Percentiles rank a stretch among this genome's conserved stretches.
Evolutionary conservation across 1,140 invertebrate genomes (phyloP).

Genomic region (Sesamia nonagrioides): DNA sequence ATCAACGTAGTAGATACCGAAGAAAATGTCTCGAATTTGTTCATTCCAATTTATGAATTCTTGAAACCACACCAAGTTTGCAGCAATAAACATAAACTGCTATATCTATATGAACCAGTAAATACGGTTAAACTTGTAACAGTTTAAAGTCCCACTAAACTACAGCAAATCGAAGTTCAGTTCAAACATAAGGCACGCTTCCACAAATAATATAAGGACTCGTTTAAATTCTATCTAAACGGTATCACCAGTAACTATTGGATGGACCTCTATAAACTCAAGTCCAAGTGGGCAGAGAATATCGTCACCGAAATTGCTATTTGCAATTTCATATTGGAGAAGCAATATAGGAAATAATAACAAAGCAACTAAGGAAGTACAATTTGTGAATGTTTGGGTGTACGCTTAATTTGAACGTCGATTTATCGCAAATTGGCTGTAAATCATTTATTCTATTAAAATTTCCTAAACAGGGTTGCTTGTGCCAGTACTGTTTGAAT

Average conservation of each 20-base stretch:
- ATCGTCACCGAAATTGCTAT: constrained; percentile 52
- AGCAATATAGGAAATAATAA: constrained; percentile 22
- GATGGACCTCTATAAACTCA: constrained; percentile 60
- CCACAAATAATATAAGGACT: constrained; percentile 19
- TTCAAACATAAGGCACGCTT: constrained; percentile 24
- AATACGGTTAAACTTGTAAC: neutral
- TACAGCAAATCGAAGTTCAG: neutral
- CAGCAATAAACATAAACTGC: neutral
- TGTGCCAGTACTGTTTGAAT: neutral
- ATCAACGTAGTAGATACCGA: neutral
- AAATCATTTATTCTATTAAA: constrained; percentile 10
- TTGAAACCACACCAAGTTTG: neutral
- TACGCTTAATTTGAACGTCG: constrained; percentile 35
- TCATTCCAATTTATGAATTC: neutral
- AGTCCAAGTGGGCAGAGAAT: constrained; percentile 57
- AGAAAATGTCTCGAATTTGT: neutral
- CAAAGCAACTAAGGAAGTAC: constrained; percentile 32
- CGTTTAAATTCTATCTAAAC: constrained; percentile 22
- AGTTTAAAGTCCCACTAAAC: neutral
- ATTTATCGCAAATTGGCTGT: constrained; percentile 21
- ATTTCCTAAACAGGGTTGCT: neutral
- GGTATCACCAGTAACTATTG: constrained; percentile 44
- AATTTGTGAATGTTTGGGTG: constrained; percentile 35
- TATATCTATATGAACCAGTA: neutral
- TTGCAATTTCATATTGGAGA: constrained; percentile 46